Evolutionary conservation across 2,888 invertebrate species (phyloP).

Genomic region (Pammene aurita): DNA sequence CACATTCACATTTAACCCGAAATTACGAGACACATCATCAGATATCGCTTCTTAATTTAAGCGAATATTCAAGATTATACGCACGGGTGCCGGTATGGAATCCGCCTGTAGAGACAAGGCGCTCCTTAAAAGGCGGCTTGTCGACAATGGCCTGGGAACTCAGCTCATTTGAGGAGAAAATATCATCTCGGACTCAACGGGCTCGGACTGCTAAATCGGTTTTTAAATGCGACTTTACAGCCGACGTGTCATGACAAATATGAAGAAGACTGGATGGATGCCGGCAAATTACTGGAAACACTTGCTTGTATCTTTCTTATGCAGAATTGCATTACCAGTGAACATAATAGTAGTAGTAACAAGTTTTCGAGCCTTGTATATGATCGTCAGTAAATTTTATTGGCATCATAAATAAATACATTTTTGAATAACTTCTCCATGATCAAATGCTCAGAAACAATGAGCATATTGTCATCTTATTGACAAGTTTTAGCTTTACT

Average conservation of each 20-base stretch:
- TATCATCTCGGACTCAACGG: conserved; percentile 65
- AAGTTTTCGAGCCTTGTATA: neutral
- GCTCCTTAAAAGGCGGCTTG: conserved; percentile 74
- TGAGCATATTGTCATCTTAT: too few relatives aligned
- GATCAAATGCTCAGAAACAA: too few relatives aligned
- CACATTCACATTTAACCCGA: conserved; percentile 29
- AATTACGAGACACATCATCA: conserved; percentile 36
- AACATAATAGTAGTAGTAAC: conserved; percentile 11
- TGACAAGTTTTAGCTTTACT: too few relatives aligned
- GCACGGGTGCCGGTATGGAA: conserved; percentile 59
- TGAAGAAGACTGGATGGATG: conserved; percentile 48
- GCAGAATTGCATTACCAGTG: neutral
- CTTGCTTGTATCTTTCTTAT: conserved; percentile 13
- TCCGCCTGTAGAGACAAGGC: conserved; percentile 70
- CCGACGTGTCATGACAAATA: conserved; percentile 58
- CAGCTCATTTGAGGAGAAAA: conserved; percentile 81
- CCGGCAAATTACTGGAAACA: conserved; percentile 24
- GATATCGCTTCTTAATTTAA: conserved; percentile 39
- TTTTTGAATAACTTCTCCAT: too few relatives aligned
- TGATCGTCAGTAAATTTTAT: conserved; percentile 14
- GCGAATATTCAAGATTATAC: conserved; percentile 39
- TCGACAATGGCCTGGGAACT: conserved; percentile 82
- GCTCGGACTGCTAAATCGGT: conserved; percentile 69
- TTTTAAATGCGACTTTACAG: conserved; percentile 69
- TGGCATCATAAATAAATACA: conserved; percentile 5